Evolutionary conservation across 2,113 vertebrate species (phyloP).

Genomic region (Urocitellus parryii): DNA sequence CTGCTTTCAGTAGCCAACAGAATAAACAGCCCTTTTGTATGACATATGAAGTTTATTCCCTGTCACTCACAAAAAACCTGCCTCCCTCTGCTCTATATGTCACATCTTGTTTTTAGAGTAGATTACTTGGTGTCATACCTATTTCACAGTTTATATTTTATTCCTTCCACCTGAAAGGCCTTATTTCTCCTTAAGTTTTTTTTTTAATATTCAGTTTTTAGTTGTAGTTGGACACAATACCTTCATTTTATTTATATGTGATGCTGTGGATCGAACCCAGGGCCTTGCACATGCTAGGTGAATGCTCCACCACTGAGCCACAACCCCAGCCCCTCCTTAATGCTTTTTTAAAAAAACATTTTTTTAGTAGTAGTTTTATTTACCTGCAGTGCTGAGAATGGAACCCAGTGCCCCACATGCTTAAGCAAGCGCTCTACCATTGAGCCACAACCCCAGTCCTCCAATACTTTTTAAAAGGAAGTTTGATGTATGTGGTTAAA

Average conservation of each 20-base stretch:
- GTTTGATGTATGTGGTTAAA: not conserved
- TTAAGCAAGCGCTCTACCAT: no score
- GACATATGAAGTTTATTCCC: not conserved
- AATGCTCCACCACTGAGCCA: no score
- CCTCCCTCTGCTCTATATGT: not conserved
- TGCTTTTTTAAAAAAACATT: not conserved
- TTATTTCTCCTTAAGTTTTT: constrained; percentile 18
- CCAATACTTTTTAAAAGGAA: not conserved
- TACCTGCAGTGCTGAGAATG: no score
- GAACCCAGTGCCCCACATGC: no score
- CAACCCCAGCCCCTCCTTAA: not conserved
- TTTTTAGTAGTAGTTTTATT: no score
- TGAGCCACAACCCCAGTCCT: no score
- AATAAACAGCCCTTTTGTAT: not conserved
- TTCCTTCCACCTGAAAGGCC: not conserved
- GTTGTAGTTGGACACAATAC: no score
- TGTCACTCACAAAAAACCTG: not conserved
- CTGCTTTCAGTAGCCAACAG: not conserved
- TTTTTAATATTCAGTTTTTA: no score
- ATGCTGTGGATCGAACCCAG: no score
- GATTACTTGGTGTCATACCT: not conserved
- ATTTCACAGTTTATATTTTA: not conserved
- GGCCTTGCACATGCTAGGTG: no score
- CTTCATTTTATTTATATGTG: no score
- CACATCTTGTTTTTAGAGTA: not conserved